Percentiles rank a stretch among this genome's conserved stretches.
Conservation (phyloP, 2,797 vertebrate species). For the Pelodytes ibericus region DNA sequence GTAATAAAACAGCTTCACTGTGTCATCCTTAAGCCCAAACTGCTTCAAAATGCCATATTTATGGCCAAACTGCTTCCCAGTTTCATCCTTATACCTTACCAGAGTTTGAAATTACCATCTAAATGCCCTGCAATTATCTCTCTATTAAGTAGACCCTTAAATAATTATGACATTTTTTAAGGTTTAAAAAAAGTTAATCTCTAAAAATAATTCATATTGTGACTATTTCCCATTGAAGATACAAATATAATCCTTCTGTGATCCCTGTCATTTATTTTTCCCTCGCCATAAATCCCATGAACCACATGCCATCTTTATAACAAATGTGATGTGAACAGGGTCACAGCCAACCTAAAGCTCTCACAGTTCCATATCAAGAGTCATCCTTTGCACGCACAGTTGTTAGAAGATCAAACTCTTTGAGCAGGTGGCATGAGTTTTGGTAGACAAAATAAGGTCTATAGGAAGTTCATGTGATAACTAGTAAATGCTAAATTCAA, state of each 20-base stretch:
- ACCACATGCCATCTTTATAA: constrained; percentile 54
- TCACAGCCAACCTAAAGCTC: constrained; percentile 50
- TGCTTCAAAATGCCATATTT: neutral
- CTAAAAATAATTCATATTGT: constrained; percentile 17
- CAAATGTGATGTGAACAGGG: constrained; percentile 50
- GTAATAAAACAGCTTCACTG: too few species aligned
- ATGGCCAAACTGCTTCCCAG: too few species aligned
- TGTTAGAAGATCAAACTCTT: constrained; percentile 56
- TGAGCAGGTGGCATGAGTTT: constrained; percentile 56
- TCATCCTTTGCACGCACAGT: constrained; percentile 54
- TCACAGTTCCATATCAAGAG: constrained; percentile 44
- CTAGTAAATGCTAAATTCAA: constrained; percentile 54
- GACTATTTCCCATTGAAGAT: constrained; percentile 41
- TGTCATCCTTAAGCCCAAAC: neutral
- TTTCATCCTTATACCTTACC: too few species aligned
- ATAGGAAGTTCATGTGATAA: constrained; percentile 54
- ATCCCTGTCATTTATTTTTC: constrained; percentile 48
- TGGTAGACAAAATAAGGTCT: constrained; percentile 53
- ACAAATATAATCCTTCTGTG: constrained; percentile 41
- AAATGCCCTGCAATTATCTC: too few species aligned
- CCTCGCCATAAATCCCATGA: constrained; percentile 48
- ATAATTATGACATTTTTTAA: constrained; percentile 4
- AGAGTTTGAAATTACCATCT: too few species aligned
- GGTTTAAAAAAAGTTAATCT: constrained; percentile 49
- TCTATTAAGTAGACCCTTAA: too few species aligned